A percentile compares a stretch with the other conserved stretches of the same genome.
Conservation (phyloP, 1,140 invertebrate species). For the Camponotus floridanus region DNA sequence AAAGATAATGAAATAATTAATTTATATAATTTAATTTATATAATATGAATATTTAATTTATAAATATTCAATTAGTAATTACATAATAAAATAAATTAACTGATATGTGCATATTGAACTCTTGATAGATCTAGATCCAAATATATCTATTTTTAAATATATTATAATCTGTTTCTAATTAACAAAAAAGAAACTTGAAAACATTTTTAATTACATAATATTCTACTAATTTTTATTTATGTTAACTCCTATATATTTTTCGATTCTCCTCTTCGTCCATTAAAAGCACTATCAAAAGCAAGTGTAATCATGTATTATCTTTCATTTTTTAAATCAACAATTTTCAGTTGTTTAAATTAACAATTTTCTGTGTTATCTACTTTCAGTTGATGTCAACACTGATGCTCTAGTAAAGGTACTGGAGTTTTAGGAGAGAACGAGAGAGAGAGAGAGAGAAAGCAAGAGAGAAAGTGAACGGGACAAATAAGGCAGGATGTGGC, state of each 20-base stretch:
- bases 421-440: conserved; percentile 43
- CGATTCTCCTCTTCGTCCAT: background rate
- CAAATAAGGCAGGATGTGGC: conserved; percentile 65
- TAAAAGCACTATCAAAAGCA: background rate
- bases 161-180: background rate
- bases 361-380: background rate
- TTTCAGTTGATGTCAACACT: conserved; percentile 63
- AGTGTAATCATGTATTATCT: background rate
- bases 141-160: background rate
- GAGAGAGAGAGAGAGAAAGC: conserved; percentile 48
- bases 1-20: no score
- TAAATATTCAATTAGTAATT: background rate
- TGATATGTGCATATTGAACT: no score
- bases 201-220: background rate
- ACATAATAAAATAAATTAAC: background rate
- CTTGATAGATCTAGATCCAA: background rate
- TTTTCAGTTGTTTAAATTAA: background rate
- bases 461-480: conserved; percentile 52
- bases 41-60: background rate
- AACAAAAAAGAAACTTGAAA: background rate
- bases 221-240: background rate
- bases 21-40: background rate
- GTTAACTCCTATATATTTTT: background rate
- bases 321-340: background rate
- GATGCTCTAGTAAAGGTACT: conserved; percentile 69